Evolutionary conservation across 2,797 vertebrate genomes (phyloP), one percentile per base, ranked within the genome.

Genomic region (Pogoniulus pusillus): DNA sequence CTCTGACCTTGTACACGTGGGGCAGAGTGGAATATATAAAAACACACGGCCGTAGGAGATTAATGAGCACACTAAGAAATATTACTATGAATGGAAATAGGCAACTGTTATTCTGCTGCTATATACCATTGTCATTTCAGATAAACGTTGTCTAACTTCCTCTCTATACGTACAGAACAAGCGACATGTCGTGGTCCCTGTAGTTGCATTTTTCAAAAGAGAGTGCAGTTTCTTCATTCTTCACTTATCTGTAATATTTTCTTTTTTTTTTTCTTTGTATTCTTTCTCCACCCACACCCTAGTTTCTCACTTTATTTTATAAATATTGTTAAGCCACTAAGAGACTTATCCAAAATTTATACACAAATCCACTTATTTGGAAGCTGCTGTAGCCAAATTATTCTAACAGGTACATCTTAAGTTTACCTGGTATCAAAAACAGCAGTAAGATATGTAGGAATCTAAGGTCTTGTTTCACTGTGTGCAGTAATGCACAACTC

Each of bases 391-490:
- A 43, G n/a, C 17, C 34, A 32, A 55, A 34, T 47, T 22, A 20
- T 47, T 47, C 45, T 43, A 7, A 76, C 16, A 70, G 57, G 11
- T 4, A 39, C 4, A 74, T 13, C 4, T 47, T 85, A 20, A 12
- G 6, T 77, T 91, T 72, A 43, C 7, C 8, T 57, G 75, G 30
- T 30, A 79, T 77, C 45, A 91, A 66, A 12, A 74, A 89, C 62
- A 82, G 37, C 8, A 54, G 27, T 35, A 86, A 90, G 91, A 80
- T 68, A 62, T 7, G 7, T n/a, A 72, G 78, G 5, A 79, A 75
- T 19, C 47, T 43, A 65, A 7, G 3, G 19, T 84, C 86, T 88
- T 94, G 27, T 92, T 96, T 96, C 76, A 79, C n/a, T 65, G 20
- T 22, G 5, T 22, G 5, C 8, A 51, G 49, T 30, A 79, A 68